Evolutionary conservation across 2,888 invertebrate genomes (phyloP).

Genomic region (Nomada flava): DNA sequence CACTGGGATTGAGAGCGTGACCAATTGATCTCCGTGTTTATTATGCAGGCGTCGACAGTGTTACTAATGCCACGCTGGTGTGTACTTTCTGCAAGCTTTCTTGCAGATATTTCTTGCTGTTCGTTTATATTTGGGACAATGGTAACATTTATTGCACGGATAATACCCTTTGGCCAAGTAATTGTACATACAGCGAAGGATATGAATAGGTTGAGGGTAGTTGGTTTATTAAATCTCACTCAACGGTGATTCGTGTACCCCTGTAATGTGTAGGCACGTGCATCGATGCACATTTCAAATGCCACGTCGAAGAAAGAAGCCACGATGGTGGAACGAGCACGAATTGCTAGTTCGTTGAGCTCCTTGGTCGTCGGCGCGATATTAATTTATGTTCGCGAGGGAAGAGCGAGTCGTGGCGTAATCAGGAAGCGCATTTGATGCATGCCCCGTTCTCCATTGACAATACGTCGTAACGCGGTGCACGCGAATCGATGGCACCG

Average conservation of each 20-base stretch:
- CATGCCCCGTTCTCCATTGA: conserved; percentile 38
- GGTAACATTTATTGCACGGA: not conserved
- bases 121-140: not conserved
- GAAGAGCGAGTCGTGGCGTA: conserved; percentile 27
- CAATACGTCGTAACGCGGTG: conserved; percentile 57
- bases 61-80: too few species aligned
- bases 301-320: not conserved
- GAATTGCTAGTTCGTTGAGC: not conserved
- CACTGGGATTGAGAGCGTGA: conserved; percentile 13
- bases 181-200: not conserved
- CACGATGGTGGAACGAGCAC: not conserved
- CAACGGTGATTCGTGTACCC: not conserved
- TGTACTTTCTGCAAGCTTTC: too few species aligned
- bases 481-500: conserved; percentile 63
- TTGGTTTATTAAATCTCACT: not conserved
- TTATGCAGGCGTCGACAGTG: not conserved
- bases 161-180: not conserved
- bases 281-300: conserved; percentile 12
- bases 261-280: not conserved
- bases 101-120: not conserved
- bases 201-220: too few species aligned
- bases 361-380: conserved; percentile 8
- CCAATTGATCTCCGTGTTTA: not conserved
- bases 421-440: conserved; percentile 48
- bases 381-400: conserved; percentile 48